Conservation (phyloP, 2,797 vertebrate species). For the Sandelia bainsii region DNA sequence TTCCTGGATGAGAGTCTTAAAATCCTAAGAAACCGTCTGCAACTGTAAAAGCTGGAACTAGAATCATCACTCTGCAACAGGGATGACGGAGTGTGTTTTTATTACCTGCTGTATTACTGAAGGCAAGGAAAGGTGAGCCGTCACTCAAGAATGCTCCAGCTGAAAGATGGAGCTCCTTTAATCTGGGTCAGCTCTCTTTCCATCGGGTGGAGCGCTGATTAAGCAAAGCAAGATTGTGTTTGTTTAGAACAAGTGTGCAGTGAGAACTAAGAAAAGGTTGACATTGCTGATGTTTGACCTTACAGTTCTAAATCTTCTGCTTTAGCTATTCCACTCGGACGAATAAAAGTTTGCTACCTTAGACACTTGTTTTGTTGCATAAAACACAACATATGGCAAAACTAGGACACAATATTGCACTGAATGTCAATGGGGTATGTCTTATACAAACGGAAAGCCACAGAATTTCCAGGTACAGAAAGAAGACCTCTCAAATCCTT, state of each 20-base stretch:
- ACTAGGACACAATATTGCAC: conserved; percentile 3
- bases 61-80: conserved; percentile 46
- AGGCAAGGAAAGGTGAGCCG: conserved; percentile 68
- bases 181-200: conserved; percentile 22
- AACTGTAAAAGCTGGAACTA: conserved; percentile 30
- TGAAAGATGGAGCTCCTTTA: conserved; percentile 55
- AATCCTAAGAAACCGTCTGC: conserved; percentile 30
- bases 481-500: not conserved
- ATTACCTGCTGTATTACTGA: conserved; percentile 59
- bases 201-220: conserved; percentile 26
- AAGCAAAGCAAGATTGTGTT: conserved; percentile 17
- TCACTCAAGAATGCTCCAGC: conserved; percentile 74
- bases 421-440: conserved; percentile 18
- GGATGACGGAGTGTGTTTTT: conserved; percentile 54
- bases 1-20: conserved; percentile 32
- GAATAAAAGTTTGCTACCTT: not conserved
- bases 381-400: conserved; percentile 22
- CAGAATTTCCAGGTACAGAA: not conserved
- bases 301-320: not conserved
- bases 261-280: not conserved
- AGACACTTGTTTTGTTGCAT: conserved; percentile 9
- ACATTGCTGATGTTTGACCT: not conserved
- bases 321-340: not conserved
- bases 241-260: conserved; percentile 1
- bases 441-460: conserved; percentile 5